Evolutionary conservation across 2,888 invertebrate genomes (phyloP), one percentile per base, ranked within the genome.

Genomic region (Leptarthrus brevirostris): DNA sequence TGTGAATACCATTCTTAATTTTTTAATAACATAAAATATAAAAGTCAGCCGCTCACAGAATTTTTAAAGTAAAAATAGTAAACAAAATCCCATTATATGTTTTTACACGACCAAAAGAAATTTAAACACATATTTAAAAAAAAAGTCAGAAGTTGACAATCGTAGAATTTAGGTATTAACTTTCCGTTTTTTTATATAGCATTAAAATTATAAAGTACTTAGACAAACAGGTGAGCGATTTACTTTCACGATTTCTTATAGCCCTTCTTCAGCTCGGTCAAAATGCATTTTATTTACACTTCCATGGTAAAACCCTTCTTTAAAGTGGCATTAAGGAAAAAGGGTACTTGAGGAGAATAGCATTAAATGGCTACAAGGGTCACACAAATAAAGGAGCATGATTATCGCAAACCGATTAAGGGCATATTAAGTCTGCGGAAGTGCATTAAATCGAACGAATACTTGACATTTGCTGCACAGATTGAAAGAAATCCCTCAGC

Each of bases 401-500:
- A 66, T 66, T 66, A 66, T 47, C 66, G 66, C 66, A 66, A 66
- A 66, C 66, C 66, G 66, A 66, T 66, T 66, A 71, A 71, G 53
- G 53, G 36, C 54, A 71, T 71, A 76, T 78, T 78, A 78, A 77
- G 76, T 76, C 77, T 76, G 58, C 78, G 78, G 78, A 79, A 79
- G 76, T 79, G 78, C 79, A 79, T 79, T 79, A 79, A 79, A 79
- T 77, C 79, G 78, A 78, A 79, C 76, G 75, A 77, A 77, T 77
- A 72, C 78, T 79, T 78, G 79, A 79, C 78, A 79, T 79, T 79
- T 76, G 76, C 76, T 75, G 76, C 76, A 76, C 73, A 73, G 74
- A 71, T 61, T 75, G 75, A 56, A 73, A 74, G 49, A 61, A 40
- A 73, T 18, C 52, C 36, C 18, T 49, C 47, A 69, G 47, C 30